A percentile compares a stretch with the other conserved stretches of the same genome.
These are phyloP conservation scores for Coracias cyanogaster DNA, from an alignment of 2,797 vertebrate species.

Conservation along the genomic window DNA sequence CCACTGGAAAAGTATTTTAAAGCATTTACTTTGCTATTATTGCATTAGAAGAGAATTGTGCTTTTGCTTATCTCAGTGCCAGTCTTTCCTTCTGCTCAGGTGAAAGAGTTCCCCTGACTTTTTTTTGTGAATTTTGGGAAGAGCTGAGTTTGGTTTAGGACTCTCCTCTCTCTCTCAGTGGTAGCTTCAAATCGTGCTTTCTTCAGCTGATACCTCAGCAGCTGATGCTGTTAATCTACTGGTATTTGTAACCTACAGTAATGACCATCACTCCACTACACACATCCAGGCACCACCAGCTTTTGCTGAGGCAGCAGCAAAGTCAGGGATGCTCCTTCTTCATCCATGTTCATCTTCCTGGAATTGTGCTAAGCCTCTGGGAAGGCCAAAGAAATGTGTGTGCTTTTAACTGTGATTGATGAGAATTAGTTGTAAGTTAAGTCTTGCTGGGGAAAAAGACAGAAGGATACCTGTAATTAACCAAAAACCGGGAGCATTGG, in stretches of 20 bases:
- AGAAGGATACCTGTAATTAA: background rate
- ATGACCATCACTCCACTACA: accelerated
- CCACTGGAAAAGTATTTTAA: background rate
- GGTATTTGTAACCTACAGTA: background rate
- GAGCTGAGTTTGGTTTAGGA: background rate
- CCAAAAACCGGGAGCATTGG: background rate
- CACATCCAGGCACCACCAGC: background rate
- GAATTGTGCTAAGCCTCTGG: background rate
- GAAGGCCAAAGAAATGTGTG: background rate
- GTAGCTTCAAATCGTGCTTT: background rate
- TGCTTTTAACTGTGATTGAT: background rate
- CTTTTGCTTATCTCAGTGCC: background rate
- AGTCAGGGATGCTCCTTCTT: background rate
- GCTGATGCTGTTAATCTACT: background rate
- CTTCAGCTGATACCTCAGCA: background rate
- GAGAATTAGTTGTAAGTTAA: background rate
- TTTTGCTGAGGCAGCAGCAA: background rate
- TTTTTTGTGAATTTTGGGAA: background rate
- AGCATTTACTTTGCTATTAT: background rate
- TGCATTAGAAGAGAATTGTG: background rate
- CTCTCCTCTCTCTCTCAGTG: background rate
- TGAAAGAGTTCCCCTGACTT: background rate
- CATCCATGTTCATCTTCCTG: background rate
- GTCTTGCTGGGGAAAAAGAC: background rate
- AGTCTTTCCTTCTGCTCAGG: background rate